Conservation (phyloP, 2,113 vertebrate species). For the Heteronetta atricapilla region DNA sequence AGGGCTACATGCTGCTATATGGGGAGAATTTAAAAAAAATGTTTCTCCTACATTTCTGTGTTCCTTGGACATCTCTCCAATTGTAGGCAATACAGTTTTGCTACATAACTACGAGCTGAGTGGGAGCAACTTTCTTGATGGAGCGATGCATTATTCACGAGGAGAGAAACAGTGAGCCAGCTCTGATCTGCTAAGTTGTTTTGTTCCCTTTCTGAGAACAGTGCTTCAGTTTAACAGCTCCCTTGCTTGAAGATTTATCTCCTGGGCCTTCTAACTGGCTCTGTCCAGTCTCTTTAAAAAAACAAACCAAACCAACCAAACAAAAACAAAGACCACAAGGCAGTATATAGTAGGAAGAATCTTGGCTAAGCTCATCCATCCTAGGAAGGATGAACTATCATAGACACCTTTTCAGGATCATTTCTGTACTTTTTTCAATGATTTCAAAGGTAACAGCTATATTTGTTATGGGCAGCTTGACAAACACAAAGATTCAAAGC, state of each 20-base stretch:
- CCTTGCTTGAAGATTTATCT: neutral
- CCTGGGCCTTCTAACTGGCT: neutral
- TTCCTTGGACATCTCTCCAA: neutral
- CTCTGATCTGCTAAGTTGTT: neutral
- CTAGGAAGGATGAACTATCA: neutral
- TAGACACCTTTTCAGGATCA: neutral
- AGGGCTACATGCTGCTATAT: neutral
- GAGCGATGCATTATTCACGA: slow-evolving; percentile 51
- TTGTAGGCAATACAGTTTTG: neutral
- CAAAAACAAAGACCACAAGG: neutral
- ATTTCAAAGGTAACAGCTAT: neutral
- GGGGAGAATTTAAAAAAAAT: neutral
- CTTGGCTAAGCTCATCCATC: neutral
- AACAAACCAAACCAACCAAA: neutral
- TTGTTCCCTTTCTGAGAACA: slow-evolving; percentile 2
- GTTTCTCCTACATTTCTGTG: neutral
- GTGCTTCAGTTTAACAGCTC: neutral
- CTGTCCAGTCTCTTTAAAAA: neutral
- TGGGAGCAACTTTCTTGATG: slow-evolving; percentile 4
- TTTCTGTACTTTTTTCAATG: neutral
- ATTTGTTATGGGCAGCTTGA: neutral
- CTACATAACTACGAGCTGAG: neutral
- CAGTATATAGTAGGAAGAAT: neutral
- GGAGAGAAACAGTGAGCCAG: neutral
- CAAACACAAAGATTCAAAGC: neutral